Evolutionary conservation across 2,113 vertebrate species (phyloP), one percentile per base, ranked within the genome.

Genomic region (Osmerus eperlanus): DNA sequence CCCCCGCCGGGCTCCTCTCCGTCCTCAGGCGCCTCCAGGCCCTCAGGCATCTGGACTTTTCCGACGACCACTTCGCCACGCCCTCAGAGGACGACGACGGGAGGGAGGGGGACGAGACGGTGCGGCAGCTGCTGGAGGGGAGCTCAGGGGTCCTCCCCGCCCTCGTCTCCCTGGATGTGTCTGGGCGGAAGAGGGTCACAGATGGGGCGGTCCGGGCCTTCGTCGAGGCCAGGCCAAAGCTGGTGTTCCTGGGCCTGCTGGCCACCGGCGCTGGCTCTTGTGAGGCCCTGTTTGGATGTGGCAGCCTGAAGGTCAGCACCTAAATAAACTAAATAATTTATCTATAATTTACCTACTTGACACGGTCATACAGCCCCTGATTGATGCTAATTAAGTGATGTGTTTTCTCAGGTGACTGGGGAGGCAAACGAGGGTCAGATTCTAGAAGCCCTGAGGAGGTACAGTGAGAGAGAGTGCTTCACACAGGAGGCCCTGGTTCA

Each of bases 11-110:
- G 77, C 86, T 98, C 71, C 75, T 97, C 68, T 94, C 91, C 64
- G 93, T 99, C 65, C 91, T 98, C 73, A 83, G 90, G 80, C 95
- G 94, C 78, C 92, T 99, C 9, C 89, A 88, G 18, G 83, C 90
- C 16, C 90, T 99, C 78, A 94, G 92, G 75, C 95, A 99, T 76
- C 91, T 99, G 69, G 97, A 99, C 85, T 95, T 99, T 85, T 99
- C 97, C 0, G 94, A 96, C 52, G 94, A 97, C 86, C 96, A 93
- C 76, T 93, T 96, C 58, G 92, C 94, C 84, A 94, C 93, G 0
- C 94, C 93, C 3, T 29, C 75, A 7, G 80, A 76, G 67, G 59
- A 72, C 2, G 81, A 81, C 2, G 75, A 29, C 14, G 47, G 78
- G 6, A 75, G 23, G n/a, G 86, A 86, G 2, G 78, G 71, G 21